phyloP scores from a whole-genome alignment of 1,140 invertebrate genomes.

The Trichomalopsis sarcophagae region DNA sequence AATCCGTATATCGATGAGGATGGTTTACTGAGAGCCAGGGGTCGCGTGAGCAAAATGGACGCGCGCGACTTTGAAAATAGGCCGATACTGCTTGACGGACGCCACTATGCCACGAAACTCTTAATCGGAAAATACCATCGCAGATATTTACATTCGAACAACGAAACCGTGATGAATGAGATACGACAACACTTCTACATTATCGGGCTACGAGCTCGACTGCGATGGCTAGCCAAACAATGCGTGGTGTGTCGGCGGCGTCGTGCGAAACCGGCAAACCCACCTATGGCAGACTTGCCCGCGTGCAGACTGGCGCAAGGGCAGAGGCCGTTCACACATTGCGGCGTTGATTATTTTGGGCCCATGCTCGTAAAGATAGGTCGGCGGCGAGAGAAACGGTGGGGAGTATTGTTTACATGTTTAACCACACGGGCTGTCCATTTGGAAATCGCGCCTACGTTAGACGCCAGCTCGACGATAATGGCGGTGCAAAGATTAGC shows the following conservation, averaged over 20 bases:
- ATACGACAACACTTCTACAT: slow-evolving; percentile 11
- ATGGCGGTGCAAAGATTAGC: slow-evolving; percentile 32
- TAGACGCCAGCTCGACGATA: slow-evolving; percentile 40
- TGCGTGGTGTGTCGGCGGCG: neutral
- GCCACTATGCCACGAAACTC: neutral
- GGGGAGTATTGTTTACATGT: slow-evolving; percentile 31
- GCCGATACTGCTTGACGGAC: neutral
- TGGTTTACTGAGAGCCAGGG: neutral
- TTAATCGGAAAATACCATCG: neutral
- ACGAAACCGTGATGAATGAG: neutral
- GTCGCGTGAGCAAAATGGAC: neutral
- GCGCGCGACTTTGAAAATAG: neutral
- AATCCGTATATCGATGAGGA: neutral
- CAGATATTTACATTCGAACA: neutral
- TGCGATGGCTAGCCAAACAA: neutral
- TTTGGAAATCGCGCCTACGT: slow-evolving; percentile 46
- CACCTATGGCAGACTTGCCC: slow-evolving; percentile 16
- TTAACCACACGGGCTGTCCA: slow-evolving; percentile 43
- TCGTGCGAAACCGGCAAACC: neutral
- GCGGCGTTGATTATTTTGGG: slow-evolving; percentile 16
- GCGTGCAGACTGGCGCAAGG: neutral
- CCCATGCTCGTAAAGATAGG: slow-evolving; percentile 20
- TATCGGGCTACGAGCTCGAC: neutral
- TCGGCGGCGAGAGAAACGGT: slow-evolving; percentile 14
- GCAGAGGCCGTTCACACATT: neutral